Conservation (phyloP, 2,888 invertebrate species). For the Andrena haemorrhoa region DNA sequence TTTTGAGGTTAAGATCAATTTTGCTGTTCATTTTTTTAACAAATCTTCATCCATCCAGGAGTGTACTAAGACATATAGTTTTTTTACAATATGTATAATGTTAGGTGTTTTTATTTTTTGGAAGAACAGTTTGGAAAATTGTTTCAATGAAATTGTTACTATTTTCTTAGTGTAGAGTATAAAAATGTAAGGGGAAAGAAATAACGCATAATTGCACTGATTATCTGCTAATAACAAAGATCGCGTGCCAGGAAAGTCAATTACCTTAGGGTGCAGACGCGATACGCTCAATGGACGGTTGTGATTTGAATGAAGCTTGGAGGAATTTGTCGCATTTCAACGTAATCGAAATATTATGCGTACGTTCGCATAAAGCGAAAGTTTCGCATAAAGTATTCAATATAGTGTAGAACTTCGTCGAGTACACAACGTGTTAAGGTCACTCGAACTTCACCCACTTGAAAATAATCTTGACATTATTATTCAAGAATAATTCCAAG, state of each 20-base stretch:
- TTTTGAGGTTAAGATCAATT: too few relatives aligned
- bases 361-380: conserved; percentile 15
- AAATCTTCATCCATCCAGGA: too few relatives aligned
- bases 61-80: too few relatives aligned
- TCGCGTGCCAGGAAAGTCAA: conserved; percentile 45
- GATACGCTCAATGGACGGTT: conserved; percentile 30
- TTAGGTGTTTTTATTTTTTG: too few relatives aligned
- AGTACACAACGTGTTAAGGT: too few relatives aligned
- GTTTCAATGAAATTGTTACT: not conserved
- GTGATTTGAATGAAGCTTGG: conserved; percentile 33
- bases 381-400: not conserved
- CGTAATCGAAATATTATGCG: conserved; percentile 27
- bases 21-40: too few relatives aligned
- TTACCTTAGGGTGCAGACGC: conserved; percentile 27
- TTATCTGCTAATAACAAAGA: conserved; percentile 51
- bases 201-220: conserved; percentile 31
- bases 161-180: not conserved
- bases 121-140: not conserved
- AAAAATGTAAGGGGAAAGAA: not conserved
- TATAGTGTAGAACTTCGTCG: not conserved
- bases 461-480: not conserved
- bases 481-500: not conserved
- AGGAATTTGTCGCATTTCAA: conserved; percentile 25
- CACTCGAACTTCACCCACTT: too few relatives aligned
- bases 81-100: too few relatives aligned